Conservation (phyloP, 2,113 vertebrate genomes). For the Prunella himalayana region DNA sequence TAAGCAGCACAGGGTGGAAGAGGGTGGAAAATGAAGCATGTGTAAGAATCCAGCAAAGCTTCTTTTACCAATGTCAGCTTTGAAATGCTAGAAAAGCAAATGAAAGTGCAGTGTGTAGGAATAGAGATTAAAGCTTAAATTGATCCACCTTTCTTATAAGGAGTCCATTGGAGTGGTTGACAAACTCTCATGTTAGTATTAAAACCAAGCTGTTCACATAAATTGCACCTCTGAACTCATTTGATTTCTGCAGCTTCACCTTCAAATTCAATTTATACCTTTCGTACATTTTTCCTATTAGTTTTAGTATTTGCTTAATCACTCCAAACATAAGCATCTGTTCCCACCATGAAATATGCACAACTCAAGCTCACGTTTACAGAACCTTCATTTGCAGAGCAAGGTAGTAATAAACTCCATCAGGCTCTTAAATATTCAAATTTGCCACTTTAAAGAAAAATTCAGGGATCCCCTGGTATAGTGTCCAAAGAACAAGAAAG, state of each 20-base stretch:
- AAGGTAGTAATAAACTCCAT: background rate
- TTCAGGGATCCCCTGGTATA: background rate
- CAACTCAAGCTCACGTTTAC: background rate
- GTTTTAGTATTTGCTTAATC: background rate
- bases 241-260: background rate
- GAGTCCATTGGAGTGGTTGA: background rate
- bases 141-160: background rate
- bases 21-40: background rate
- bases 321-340: background rate
- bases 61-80: background rate
- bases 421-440: background rate
- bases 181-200: background rate
- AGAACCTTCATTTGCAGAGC: background rate
- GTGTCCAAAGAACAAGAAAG: background rate
- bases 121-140: background rate
- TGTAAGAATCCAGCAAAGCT: background rate
- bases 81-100: background rate
- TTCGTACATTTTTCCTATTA: background rate
- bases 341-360: background rate
- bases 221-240: background rate
- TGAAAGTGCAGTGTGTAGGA: background rate
- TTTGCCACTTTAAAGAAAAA: background rate
- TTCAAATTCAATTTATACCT: background rate
- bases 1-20: background rate
- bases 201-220: background rate